Evolutionary conservation across 2,888 invertebrate species (phyloP), one percentile per base, ranked within the genome.

Genomic region (Embidobia sp.): DNA sequence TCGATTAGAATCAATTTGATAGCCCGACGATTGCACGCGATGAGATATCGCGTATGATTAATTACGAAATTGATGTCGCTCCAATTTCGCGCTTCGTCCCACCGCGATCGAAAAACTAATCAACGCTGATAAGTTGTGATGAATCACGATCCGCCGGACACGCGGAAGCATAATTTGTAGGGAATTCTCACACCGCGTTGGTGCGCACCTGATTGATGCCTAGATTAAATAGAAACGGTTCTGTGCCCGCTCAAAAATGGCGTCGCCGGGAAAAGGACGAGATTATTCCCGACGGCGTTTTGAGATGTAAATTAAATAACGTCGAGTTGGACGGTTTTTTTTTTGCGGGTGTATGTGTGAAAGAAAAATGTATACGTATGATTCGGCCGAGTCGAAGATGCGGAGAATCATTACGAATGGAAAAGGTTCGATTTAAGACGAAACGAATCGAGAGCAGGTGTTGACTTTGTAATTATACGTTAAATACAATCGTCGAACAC

Each of bases 1-100:
- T 46, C 67, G 77, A 77, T 77, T 77, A 69, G 67, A 77, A 77
- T 77, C 77, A 69, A 73, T 73, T 77, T 77, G 67, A 77, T 77
- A 73, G 72, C 67, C 77, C 61, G 53, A 59, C 69, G 69, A 76
- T 76, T 63, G 55, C 63, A 53, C 46, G 67, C 74, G 76, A 64
- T 76, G 76, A 69, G 69, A 76, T 69, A 76, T 64, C 64, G 49
- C 3, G 33, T 35, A 53, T 76, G 76, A 76, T 76, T 64, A 69
- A 70, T 76, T 64, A 40, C 57, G 44, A 29, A 37, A 44, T 13
- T 19, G 48, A 16, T 51, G 63, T 75, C 67, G 69, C 37, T 69
- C 18, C 33, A 61, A 63, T 70, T 76, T 63, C 26, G 46, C 67
- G 13, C 63, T n/a, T n/a, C 40, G 3, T 22, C 18, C 59, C 4